Percentiles rank a stretch among this genome's conserved stretches.
These are phyloP conservation scores for Sisor rabdophorus DNA, from an alignment of 2,113 vertebrate species.

Conservation along the genomic window DNA sequence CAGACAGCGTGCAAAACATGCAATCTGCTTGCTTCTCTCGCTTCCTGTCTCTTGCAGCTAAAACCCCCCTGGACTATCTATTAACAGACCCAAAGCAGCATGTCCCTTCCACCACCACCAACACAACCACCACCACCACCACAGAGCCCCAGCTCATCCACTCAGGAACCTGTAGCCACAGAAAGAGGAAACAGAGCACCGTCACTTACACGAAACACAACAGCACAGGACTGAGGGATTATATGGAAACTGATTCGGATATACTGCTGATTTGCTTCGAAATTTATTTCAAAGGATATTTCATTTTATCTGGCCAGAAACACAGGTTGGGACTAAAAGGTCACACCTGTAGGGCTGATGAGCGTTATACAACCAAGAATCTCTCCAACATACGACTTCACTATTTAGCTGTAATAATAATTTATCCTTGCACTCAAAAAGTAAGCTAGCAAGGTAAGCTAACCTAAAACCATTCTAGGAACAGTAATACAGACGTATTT, in stretches of 20 bases:
- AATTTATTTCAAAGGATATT: background rate
- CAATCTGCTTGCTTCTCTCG: conserved; percentile 73
- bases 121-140: conserved; percentile 97
- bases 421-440: background rate
- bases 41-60: conserved; percentile 63
- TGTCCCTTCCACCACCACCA: conserved; percentile 97
- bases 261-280: background rate
- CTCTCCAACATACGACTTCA: background rate
- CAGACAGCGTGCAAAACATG: conserved; percentile 88
- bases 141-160: conserved; percentile 86
- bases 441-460: conserved; percentile 1
- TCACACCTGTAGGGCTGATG: background rate
- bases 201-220: conserved; percentile 34
- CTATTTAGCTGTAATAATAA: background rate
- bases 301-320: background rate
- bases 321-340: too few species aligned
- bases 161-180: conserved; percentile 99
- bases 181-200: conserved; percentile 79
- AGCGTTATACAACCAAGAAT: background rate
- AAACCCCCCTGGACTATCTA: conserved; percentile 54
- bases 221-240: conserved; percentile 2
- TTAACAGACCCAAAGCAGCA: conserved; percentile 74
- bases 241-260: background rate
- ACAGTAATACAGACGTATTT: background rate
- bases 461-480: background rate